Conservation (phyloP, 2,888 invertebrate species). For the Apantesis nais region DNA sequence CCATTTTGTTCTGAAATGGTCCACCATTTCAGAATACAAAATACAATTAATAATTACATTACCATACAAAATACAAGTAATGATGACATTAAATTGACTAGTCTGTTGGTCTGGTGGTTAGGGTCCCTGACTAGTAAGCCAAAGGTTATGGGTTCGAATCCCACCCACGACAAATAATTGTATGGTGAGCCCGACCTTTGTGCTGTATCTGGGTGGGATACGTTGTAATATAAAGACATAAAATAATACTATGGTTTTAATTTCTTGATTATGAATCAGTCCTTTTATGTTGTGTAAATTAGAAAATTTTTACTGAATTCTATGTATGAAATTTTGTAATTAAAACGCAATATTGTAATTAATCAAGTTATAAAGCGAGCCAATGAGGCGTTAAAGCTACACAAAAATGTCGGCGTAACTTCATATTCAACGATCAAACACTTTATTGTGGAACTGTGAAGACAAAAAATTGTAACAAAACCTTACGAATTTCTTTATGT, state of each 20-base stretch:
- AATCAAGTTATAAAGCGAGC: not conserved
- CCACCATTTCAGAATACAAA: not conserved
- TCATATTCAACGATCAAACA: not conserved
- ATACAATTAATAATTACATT: not conserved
- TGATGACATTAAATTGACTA: not conserved
- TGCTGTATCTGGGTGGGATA: no score
- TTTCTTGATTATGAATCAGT: not conserved
- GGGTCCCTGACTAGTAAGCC: no score
- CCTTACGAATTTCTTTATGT: not conserved
- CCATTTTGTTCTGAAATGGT: constrained; percentile 9
- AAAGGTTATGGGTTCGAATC: no score
- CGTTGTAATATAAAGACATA: not conserved
- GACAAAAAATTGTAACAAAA: not conserved
- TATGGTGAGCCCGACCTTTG: no score
- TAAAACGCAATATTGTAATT: not conserved
- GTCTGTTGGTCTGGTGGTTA: no score
- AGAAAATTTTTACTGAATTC: no score
- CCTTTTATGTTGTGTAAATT: not conserved
- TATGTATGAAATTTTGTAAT: not conserved
- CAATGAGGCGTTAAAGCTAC: not conserved
- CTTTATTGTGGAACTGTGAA: not conserved
- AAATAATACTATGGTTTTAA: no score
- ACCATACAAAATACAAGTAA: not conserved
- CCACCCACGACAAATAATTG: no score
- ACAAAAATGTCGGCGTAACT: not conserved